Evolutionary conservation across 2,797 vertebrate genomes (phyloP), one percentile per base, ranked within the genome.

Genomic region (Gephyroberyx darwinii): DNA sequence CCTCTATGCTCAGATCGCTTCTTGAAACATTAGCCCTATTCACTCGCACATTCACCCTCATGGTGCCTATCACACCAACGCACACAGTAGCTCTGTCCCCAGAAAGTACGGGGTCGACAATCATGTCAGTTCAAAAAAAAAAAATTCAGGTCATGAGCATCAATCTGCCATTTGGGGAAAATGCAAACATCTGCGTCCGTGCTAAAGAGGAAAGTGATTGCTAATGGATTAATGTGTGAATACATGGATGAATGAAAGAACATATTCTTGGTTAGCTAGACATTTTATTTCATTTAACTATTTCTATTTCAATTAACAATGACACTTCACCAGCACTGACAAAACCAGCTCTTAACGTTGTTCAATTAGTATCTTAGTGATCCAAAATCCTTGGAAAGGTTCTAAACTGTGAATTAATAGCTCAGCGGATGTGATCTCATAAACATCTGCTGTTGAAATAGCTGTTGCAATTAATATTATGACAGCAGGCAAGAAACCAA

Each of bases 21-120:
- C 52, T 75, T 70, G 67, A 84, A 83, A 83, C 58, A 74, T 82
- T 66, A 80, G 72, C 70, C 48, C 69, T 41, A 65, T 77, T 78
- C 75, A 73, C 77, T 76, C 71, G 41, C 65, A 67, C 64, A 26
- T 26, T 26, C 26, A 59, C 33, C 5, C 22, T 45, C 60, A 59
- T 19, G 1, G 33, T 26, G 64, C 45, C 69, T 77, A 71, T 72
- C 69, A 80, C 47, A 64, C 33, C 12, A 17, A 41, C 3, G 17
- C 52, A 61, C 41, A 30, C 37, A 43, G 82, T 86, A 88, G 90
- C 85, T 77, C 30, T 63, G 84, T 83, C 61, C 72, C 7, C 37
- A 45, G 22, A 73, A 63, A 43, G 50, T 69, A 54, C 9, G 19
- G 31, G 47, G 68, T 79, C 43, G 41, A 77, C 71, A 77, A 71